phyloP scores from a whole-genome alignment of 2,888 invertebrate genomes.

The Acronicta alni region DNA sequence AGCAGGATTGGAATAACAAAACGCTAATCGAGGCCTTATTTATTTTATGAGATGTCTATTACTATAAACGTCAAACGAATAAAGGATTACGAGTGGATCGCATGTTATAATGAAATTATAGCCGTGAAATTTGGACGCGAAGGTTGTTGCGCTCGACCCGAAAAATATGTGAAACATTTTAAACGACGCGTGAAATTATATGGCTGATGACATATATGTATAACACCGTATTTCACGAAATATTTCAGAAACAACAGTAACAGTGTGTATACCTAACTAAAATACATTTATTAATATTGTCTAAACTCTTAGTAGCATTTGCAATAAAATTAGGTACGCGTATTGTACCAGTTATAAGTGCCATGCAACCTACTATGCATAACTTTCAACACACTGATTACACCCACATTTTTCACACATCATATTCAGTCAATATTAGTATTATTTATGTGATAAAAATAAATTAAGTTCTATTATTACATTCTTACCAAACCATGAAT shows the following conservation, averaged over 20 bases:
- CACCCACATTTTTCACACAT: constrained; percentile 10
- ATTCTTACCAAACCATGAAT: constrained; percentile 53
- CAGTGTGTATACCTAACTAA: neutral
- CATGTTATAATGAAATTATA: constrained; percentile 62
- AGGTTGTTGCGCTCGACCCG: constrained; percentile 52
- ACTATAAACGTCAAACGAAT: constrained; percentile 42
- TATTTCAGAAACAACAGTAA: constrained; percentile 3
- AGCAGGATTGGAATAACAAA: constrained; percentile 24
- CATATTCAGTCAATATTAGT: constrained; percentile 27
- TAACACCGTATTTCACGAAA: constrained; percentile 12
- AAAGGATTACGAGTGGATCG: constrained; percentile 60
- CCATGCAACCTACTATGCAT: neutral
- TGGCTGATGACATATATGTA: constrained; percentile 48
- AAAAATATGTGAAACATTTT: constrained; percentile 57
- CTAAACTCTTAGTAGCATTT: neutral
- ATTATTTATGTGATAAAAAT: constrained; percentile 19
- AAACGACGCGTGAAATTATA: constrained; percentile 62
- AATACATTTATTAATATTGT: constrained; percentile 2
- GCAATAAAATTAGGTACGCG: neutral
- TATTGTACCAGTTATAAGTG: neutral
- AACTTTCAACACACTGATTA: constrained; percentile 11
- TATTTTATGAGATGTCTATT: constrained; percentile 43
- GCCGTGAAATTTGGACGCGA: constrained; percentile 61
- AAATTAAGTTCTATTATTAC: constrained; percentile 21
- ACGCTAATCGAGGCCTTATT: constrained; percentile 14